Evolutionary conservation across 2,113 vertebrate genomes (phyloP).

Genomic region (Rostratula benghalensis): DNA sequence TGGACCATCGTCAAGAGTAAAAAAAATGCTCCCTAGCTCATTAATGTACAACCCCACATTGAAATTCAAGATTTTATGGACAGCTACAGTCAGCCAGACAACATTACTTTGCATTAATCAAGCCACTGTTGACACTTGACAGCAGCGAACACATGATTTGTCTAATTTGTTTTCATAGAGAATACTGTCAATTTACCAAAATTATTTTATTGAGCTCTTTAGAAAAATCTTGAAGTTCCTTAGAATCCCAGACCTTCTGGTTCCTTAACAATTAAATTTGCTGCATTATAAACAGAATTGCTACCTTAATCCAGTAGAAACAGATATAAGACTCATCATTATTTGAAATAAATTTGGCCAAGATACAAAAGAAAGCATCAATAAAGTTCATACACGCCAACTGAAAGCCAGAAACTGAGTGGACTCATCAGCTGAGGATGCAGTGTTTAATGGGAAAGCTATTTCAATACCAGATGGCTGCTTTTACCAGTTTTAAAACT

Average conservation of each 20-base stretch:
- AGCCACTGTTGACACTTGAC: slow-evolving; percentile 28
- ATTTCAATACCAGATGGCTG: background rate
- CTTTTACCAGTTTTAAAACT: background rate
- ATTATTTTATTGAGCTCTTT: background rate
- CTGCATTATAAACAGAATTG: background rate
- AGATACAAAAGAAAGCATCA: background rate
- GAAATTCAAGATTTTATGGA: background rate
- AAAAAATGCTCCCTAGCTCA: background rate
- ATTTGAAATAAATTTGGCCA: background rate
- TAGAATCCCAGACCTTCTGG: background rate
- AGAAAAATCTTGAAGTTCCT: background rate
- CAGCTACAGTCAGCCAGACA: slow-evolving; percentile 26
- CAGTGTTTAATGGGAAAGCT: background rate
- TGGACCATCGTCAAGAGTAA: background rate
- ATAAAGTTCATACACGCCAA: background rate
- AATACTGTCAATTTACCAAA: background rate
- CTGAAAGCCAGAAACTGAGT: background rate
- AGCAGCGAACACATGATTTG: background rate
- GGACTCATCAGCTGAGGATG: background rate
- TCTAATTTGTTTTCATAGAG: background rate
- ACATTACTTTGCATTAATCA: slow-evolving; percentile 17
- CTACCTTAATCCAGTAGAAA: background rate
- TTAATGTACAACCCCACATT: background rate
- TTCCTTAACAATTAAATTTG: background rate
- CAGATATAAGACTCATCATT: background rate